Percentiles rank a stretch among this genome's conserved stretches.
These are phyloP conservation scores for Phyto melanocephala DNA, from an alignment of 2,888 invertebrate species.

Conservation along the genomic window DNA sequence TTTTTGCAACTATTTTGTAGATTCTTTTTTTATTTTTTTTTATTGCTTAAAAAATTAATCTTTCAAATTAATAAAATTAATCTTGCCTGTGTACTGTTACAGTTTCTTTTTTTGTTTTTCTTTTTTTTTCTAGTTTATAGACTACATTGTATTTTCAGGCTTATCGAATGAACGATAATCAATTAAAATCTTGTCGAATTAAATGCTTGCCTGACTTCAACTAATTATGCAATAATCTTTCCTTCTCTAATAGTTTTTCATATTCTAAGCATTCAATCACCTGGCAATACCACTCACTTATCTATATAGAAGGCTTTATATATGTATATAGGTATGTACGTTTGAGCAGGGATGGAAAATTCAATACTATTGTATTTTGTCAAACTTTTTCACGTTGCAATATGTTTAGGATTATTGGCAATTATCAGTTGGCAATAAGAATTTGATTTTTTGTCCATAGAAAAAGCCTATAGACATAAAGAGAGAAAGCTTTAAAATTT, in stretches of 20 bases:
- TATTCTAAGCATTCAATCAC: slow-evolving; percentile 39
- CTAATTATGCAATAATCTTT: slow-evolving; percentile 70
- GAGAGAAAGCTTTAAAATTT: too few relatives aligned
- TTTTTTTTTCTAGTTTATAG: background rate
- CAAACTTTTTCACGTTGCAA: too few relatives aligned
- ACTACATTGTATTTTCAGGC: background rate
- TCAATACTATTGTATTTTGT: too few relatives aligned
- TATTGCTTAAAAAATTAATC: background rate
- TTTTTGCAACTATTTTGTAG: background rate
- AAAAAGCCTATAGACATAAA: too few relatives aligned
- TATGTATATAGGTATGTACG: too few relatives aligned
- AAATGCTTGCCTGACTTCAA: slow-evolving; percentile 70
- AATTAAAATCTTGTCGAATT: slow-evolving; percentile 65
- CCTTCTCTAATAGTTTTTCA: background rate
- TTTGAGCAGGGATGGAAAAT: background rate
- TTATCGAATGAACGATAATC: slow-evolving; percentile 34
- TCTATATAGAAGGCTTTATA: background rate
- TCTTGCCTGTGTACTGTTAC: background rate
- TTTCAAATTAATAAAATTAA: slow-evolving; percentile 31
- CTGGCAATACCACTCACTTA: slow-evolving; percentile 23
- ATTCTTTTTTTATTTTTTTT: background rate
- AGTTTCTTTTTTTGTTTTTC: background rate
- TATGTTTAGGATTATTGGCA: too few relatives aligned
- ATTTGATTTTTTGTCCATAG: too few relatives aligned
- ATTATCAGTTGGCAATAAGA: too few relatives aligned